These are phyloP conservation scores for Cheilosia vulpina DNA, from an alignment of 2,888 invertebrate species.

Conservation along the genomic window DNA sequence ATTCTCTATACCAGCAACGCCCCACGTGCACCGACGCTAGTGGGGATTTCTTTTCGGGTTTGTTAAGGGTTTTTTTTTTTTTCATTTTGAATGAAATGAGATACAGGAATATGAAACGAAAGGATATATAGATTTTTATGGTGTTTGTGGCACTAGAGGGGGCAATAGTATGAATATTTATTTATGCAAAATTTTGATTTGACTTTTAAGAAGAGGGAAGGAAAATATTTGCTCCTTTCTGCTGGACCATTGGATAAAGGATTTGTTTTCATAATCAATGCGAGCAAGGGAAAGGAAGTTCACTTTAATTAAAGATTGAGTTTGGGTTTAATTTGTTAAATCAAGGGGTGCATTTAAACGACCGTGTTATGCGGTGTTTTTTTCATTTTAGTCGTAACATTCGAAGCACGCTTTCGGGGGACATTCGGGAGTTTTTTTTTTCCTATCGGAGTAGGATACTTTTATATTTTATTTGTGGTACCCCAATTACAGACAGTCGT, in stretches of 20 bases:
- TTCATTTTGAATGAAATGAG: too few species aligned
- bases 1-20: not conserved
- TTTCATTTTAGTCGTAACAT: too few species aligned
- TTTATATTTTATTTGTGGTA: too few species aligned
- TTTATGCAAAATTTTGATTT: slow-evolving; percentile 13
- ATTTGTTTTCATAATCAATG: not conserved
- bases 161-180: slow-evolving; percentile 7
- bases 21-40: not conserved
- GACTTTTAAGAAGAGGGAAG: not conserved
- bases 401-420: too few species aligned
- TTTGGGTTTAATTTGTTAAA: not conserved
- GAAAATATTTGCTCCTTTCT: not conserved
- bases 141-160: slow-evolving; percentile 12
- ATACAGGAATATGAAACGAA: not conserved
- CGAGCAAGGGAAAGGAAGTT: not conserved
- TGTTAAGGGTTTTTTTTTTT: too few species aligned
- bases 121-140: slow-evolving; percentile 2
- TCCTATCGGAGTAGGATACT: too few species aligned
- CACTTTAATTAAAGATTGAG: not conserved
- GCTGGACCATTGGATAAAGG: slow-evolving; percentile 5
- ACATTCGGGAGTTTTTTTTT: too few species aligned
- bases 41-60: not conserved
- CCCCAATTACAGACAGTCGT: too few species aligned
- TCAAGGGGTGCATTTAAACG: too few species aligned
- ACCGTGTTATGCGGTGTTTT: too few species aligned